Evolutionary conservation across 2,113 vertebrate species (phyloP).

Genomic region (Oplegnathus fasciatus): DNA sequence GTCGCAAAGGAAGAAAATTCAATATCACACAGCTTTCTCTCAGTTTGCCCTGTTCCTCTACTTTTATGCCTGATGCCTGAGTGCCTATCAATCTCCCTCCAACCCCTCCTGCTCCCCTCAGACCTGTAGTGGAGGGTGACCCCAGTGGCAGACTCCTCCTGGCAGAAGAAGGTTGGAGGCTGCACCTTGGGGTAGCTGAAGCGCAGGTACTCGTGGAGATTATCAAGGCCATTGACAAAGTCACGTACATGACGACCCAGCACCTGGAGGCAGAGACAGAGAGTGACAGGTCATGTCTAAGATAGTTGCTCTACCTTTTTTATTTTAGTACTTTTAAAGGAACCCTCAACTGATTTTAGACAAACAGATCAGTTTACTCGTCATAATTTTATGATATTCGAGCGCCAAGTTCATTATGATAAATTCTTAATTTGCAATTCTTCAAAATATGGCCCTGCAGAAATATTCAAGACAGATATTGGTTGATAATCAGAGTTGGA

Average conservation of each 20-base stretch:
- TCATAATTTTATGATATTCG: not conserved
- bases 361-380: not conserved
- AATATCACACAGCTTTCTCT: not conserved
- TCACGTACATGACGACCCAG: slow-evolving; percentile 83
- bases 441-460: not conserved
- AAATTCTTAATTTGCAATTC: not conserved
- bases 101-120: not conserved
- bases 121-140: slow-evolving; percentile 87
- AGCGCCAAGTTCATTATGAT: not conserved
- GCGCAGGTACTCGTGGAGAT: slow-evolving; percentile 85
- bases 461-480: not conserved
- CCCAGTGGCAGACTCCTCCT: slow-evolving; percentile 85
- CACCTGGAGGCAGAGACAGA: slow-evolving; percentile 66
- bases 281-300: not conserved
- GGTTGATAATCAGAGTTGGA: not conserved
- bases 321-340: not conserved
- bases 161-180: slow-evolving; percentile 87
- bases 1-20: slow-evolving; percentile 6
- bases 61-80: not conserved
- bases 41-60: not conserved
- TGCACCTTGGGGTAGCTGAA: slow-evolving; percentile 88
- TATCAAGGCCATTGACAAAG: slow-evolving; percentile 86
- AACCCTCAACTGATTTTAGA: not conserved
- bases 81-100: not conserved
- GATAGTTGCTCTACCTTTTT: not conserved